Evolutionary conservation across 2,113 vertebrate species (phyloP).

Genomic region (Danio rerio): DNA sequence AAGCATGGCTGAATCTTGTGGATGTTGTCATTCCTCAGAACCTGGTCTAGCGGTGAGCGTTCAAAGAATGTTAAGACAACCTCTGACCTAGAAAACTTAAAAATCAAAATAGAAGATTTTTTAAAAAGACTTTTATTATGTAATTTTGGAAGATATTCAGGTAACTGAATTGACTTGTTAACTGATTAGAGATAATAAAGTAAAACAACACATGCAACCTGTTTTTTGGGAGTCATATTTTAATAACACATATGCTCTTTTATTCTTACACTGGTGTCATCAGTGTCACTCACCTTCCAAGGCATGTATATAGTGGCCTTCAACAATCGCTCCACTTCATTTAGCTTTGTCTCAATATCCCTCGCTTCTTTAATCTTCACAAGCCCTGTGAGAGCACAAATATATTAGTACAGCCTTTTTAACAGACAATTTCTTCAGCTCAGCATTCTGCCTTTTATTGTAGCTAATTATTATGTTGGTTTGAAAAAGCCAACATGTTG

Average conservation of each 20-base stretch:
- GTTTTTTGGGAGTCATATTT: background rate
- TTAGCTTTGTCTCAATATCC: constrained; percentile 92
- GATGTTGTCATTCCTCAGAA: constrained; percentile 92
- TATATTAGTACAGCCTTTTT: background rate
- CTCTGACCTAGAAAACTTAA: constrained; percentile 94
- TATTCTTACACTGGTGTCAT: background rate
- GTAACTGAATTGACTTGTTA: background rate
- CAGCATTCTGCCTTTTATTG: background rate
- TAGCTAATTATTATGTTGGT: no score
- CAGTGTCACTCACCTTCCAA: constrained; percentile 81
- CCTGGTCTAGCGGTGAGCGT: constrained; percentile 93
- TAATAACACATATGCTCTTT: background rate
- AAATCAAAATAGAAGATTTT: constrained; percentile 28
- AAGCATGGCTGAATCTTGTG: constrained; percentile 95
- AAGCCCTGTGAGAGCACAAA: constrained; percentile 76
- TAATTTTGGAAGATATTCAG: background rate
- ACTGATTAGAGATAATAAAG: background rate
- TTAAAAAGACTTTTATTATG: no score
- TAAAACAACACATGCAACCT: background rate
- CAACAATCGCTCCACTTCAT: constrained; percentile 92
- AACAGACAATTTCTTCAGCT: background rate
- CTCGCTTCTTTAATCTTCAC: constrained; percentile 92
- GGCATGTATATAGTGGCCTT: constrained; percentile 93
- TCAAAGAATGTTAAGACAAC: constrained; percentile 97
- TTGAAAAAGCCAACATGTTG: no score